phyloP scores from a whole-genome alignment of 2,888 invertebrate species.

The Eilema caniola region DNA sequence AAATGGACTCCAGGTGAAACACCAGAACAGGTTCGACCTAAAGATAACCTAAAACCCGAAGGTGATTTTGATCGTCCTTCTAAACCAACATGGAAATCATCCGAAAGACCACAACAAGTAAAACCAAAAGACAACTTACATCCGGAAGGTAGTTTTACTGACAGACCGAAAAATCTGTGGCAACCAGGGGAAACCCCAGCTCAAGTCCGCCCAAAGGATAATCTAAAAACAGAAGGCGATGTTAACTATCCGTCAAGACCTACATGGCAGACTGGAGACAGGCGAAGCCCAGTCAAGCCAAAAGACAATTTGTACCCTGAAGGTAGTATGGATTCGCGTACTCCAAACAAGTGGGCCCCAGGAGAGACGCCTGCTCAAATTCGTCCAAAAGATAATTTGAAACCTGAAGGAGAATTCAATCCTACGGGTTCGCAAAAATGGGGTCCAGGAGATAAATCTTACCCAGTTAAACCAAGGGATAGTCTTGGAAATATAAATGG shows the following conservation, averaged over 20 bases:
- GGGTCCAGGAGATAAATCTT: slow-evolving; percentile 66
- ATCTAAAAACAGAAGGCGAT: slow-evolving; percentile 81
- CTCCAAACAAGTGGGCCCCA: slow-evolving; percentile 70
- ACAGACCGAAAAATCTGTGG: slow-evolving; percentile 56
- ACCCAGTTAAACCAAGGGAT: slow-evolving; percentile 74
- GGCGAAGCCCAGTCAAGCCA: slow-evolving; percentile 76
- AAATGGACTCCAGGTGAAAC: slow-evolving; percentile 70
- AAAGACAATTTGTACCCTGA: slow-evolving; percentile 75
- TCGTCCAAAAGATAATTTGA: slow-evolving; percentile 82
- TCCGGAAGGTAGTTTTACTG: slow-evolving; percentile 75
- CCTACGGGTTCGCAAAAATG: slow-evolving; percentile 68
- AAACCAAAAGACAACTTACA: slow-evolving; percentile 76
- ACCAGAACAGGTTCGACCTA: slow-evolving; percentile 74
- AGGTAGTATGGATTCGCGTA: slow-evolving; percentile 84
- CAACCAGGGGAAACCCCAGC: slow-evolving; percentile 76
- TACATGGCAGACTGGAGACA: slow-evolving; percentile 73
- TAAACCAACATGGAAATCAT: slow-evolving; percentile 68
- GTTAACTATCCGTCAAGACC: slow-evolving; percentile 62
- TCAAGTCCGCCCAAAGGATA: slow-evolving; percentile 71
- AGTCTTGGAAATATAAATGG: slow-evolving; percentile 86
- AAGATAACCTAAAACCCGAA: slow-evolving; percentile 84
- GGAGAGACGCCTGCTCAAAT: slow-evolving; percentile 73
- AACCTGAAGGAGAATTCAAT: slow-evolving; percentile 86
- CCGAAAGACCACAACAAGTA: slow-evolving; percentile 72
- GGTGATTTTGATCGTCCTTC: slow-evolving; percentile 82